Evolutionary conservation across 2,797 vertebrate genomes (phyloP), one percentile per base, ranked within the genome.

Genomic region (Percopsis omiscomaycus): DNA sequence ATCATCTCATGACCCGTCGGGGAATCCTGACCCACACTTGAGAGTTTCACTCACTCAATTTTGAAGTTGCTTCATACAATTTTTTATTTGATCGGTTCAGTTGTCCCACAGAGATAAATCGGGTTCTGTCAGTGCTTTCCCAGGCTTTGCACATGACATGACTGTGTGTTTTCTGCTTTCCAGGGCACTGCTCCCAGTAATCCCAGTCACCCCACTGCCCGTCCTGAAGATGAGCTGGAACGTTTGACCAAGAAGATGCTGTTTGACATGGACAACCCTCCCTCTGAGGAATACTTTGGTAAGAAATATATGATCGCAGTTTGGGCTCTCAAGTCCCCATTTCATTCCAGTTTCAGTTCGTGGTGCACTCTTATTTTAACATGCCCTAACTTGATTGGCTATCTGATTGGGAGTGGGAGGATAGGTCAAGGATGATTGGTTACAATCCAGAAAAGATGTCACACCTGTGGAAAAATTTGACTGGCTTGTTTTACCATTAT

Each of bases 191-290:
- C 87, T 22, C 79, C 91, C 3, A 51, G 63, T 37, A 37, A 37
- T 32, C 5, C 55, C 44, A 52, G 22, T 22, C 22, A 85, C 10
- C 64, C 90, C 46, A 83, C 80, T 8, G 92, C 94, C 82, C 93
- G 95, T 49, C 96, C 96, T 13, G 98, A 99, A 71, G 98, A 99
- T 55, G 98, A 99, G 76, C 88, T 99, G 27, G 97, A 99, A 64
- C 95, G 97, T 45, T 92, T 99, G 74, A 99, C 98, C 81, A 99
- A 98, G 91, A 99, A 98, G 92, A 98, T 99, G 97, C 87, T 99
- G 68, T 96, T 93, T 61, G 98, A 99, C 84, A 99, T 99, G 97
- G 95, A 98, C 84, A 93, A 99, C 82, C 98, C 97, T 22, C 97
- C 97, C 0, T 91, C 97, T 0, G 95, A 98, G 77, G 94, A 99